Evolutionary conservation across 2,888 invertebrate species (phyloP), one percentile per base, ranked within the genome.

Genomic region (Phlogophora meticulosa): DNA sequence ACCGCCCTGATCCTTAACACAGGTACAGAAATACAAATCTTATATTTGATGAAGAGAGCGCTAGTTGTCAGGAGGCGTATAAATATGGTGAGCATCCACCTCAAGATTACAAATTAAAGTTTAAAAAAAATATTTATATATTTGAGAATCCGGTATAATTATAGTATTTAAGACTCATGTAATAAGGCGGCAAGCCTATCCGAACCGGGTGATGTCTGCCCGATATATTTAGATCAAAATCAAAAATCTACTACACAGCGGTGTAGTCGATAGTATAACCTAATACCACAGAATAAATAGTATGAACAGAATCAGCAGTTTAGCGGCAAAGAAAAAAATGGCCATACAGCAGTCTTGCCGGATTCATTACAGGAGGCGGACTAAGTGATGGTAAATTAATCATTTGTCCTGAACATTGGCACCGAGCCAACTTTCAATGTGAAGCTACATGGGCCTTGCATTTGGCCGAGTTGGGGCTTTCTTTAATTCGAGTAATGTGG

Each of bases 311-410:
- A 20, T 71, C 72, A 64, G 72, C 72, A 76, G 56, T 64, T 57
- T 64, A 57, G 24, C 15, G 48, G 22, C 42, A 32, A 38, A 60
- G 62, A 62, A 72, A 72, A 72, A 62, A 52, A 13, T 58, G 69
- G 22, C 5, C 9, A 28, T 13, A 40, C 22, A 58, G 45, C 63
- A 53, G 40, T 20, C 56, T 63, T 28, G 42, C 38, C 42, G 61
- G 56, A 82, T 81, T 81, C 79, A 81, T 81, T 76, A 72, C 74
- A 60, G 76, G 67, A 53, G 66, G 59, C 63, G 53, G 24, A 63
- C 45, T 52, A 62, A 46, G 53, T 57, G 45, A 48, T 60, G 60
- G 17, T 70, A 72, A 82, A 79, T 79, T 64, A 76, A 76, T 74
- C 60, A 74, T 72, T 69, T 53, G 55, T 68, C 67, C 32, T 40